phyloP scores from a whole-genome alignment of 2,113 vertebrate genomes.

The Lepus americanus region DNA sequence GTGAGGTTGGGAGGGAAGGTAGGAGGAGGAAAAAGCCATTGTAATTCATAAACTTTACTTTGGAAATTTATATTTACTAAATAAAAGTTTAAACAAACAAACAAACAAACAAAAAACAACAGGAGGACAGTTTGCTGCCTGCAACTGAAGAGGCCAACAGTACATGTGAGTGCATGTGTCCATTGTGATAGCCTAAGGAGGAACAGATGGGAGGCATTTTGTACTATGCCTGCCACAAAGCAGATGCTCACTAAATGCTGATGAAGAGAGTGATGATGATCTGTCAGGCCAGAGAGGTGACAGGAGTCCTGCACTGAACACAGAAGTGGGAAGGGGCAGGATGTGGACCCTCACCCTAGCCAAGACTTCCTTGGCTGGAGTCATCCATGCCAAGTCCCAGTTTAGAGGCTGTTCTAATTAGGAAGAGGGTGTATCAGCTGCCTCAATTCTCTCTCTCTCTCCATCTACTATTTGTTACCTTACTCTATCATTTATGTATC shows the following conservation, averaged over 20 bases:
- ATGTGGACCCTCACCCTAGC: background rate
- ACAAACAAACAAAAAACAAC: too few relatives aligned
- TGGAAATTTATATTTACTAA: too few relatives aligned
- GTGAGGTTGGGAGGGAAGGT: too few relatives aligned
- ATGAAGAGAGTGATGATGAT: background rate
- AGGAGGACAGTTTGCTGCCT: background rate
- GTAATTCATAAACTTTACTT: too few relatives aligned
- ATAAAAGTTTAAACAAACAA: too few relatives aligned
- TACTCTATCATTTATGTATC: background rate
- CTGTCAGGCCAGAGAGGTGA: background rate
- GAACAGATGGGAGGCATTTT: background rate
- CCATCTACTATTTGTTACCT: background rate
- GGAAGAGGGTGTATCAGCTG: background rate
- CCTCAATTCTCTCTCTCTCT: background rate
- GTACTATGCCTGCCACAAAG: background rate
- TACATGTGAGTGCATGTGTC: accelerated
- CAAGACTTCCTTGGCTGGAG: background rate
- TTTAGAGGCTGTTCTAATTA: background rate
- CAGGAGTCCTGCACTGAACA: background rate
- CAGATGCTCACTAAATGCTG: background rate
- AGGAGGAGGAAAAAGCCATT: too few relatives aligned
- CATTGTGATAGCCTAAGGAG: background rate
- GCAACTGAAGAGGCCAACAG: background rate
- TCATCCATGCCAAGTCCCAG: background rate
- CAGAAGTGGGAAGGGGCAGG: background rate